A percentile compares a stretch with the other conserved stretches of the same genome.
These are phyloP conservation scores for Danio choprae DNA, from an alignment of 2,797 vertebrate species.

Conservation along the genomic window DNA sequence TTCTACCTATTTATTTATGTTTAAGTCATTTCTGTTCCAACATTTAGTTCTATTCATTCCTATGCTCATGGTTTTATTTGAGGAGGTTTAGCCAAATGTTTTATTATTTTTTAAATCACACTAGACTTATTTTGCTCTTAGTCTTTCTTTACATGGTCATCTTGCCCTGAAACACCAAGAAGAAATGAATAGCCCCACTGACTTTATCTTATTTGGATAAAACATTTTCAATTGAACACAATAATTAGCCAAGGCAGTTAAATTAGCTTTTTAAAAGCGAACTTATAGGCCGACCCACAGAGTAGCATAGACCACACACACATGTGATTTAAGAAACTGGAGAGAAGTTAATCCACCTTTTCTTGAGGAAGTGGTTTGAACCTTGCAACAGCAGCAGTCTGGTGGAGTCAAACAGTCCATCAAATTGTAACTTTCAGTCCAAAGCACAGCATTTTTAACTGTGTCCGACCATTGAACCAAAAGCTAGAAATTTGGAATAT, in stretches of 20 bases:
- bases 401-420: constrained; percentile 38
- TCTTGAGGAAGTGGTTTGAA: constrained; percentile 20
- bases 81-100: constrained; percentile 67
- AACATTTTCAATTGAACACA: neutral
- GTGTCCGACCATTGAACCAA: neutral
- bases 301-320: constrained; percentile 37
- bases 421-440: constrained; percentile 25
- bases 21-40: constrained; percentile 65
- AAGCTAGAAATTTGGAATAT: constrained; percentile 11
- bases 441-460: constrained; percentile 55
- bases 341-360: constrained; percentile 36
- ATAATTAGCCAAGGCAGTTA: constrained; percentile 23
- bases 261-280: constrained; percentile 41
- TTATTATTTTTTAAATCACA: constrained; percentile 55
- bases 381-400: constrained; percentile 27
- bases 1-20: constrained; percentile 79
- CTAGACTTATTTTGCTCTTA: constrained; percentile 51
- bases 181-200: constrained; percentile 36
- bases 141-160: constrained; percentile 44
- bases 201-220: constrained; percentile 17
- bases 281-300: constrained; percentile 36
- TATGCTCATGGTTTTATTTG: constrained; percentile 60
- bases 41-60: constrained; percentile 68
- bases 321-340: neutral
- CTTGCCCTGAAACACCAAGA: constrained; percentile 53